Percentiles rank a stretch among this genome's conserved stretches.
Conservation (phyloP, 2,888 invertebrate species). For the Smittia sp. region DNA sequence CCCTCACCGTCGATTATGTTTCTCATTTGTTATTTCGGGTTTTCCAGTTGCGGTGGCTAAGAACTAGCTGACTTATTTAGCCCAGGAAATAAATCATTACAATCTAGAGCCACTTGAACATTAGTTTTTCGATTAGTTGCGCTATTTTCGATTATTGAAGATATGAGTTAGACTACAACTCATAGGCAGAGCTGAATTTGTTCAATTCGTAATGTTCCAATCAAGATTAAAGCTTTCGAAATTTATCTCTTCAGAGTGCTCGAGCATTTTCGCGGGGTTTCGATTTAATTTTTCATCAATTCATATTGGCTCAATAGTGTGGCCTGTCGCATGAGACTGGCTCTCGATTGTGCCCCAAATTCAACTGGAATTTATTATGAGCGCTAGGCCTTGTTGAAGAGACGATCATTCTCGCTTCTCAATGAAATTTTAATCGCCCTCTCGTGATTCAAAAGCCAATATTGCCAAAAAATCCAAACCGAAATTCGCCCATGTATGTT, state of each 20-base stretch:
- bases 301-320: background rate
- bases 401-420: background rate
- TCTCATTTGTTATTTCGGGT: too few species aligned
- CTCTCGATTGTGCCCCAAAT: background rate
- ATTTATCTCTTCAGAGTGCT: background rate
- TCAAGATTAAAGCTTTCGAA: background rate
- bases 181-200: too few species aligned
- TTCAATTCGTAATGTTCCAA: constrained; percentile 12
- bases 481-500: too few species aligned
- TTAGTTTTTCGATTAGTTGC: background rate
- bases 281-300: background rate
- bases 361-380: background rate
- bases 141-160: background rate
- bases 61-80: too few species aligned
- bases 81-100: too few species aligned
- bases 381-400: too few species aligned
- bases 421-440: background rate
- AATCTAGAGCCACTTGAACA: background rate
- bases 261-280: background rate
- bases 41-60: too few species aligned
- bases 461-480: background rate
- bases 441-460: background rate
- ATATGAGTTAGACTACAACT: background rate
- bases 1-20: too few species aligned
- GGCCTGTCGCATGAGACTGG: background rate